A percentile compares a stretch with the other conserved stretches of the same genome.
Conservation (phyloP, 2,113 vertebrate genomes). For the Orycteropus afer region DNA sequence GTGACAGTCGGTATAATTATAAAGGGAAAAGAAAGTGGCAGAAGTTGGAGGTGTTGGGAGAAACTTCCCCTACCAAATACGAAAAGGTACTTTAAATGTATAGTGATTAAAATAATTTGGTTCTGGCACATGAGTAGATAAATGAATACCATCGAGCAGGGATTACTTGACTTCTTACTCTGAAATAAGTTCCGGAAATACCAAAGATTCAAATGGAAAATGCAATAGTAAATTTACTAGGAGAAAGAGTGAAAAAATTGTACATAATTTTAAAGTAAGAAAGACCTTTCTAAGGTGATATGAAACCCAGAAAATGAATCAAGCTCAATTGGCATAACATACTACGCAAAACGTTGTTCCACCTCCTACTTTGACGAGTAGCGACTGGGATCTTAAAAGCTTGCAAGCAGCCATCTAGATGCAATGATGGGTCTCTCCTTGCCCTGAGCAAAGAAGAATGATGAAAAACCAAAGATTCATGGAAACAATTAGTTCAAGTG, state of each 20-base stretch:
- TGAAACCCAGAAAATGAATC: neutral
- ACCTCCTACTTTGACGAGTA: too few relatives aligned
- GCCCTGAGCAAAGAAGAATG: too few relatives aligned
- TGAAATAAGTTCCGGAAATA: neutral
- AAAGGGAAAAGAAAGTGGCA: neutral
- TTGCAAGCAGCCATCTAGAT: too few relatives aligned
- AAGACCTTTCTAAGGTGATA: neutral
- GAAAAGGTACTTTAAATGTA: constrained; percentile 22
- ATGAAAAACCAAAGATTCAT: too few relatives aligned
- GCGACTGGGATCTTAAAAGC: too few relatives aligned
- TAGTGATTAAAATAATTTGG: neutral
- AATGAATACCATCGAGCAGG: neutral
- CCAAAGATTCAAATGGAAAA: neutral
- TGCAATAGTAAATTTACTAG: neutral
- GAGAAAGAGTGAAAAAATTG: constrained; percentile 9
- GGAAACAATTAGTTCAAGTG: too few relatives aligned
- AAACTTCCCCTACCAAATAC: neutral
- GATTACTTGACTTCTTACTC: neutral
- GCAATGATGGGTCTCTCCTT: too few relatives aligned
- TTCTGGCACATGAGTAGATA: neutral
- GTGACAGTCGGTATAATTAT: neutral
- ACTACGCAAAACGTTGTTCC: too few relatives aligned
- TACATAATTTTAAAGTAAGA: neutral
- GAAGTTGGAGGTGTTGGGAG: neutral
- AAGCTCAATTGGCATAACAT: too few relatives aligned